Evolutionary conservation across 2,797 vertebrate species (phyloP), one percentile per base, ranked within the genome.

Genomic region (Macropodus opercularis): DNA sequence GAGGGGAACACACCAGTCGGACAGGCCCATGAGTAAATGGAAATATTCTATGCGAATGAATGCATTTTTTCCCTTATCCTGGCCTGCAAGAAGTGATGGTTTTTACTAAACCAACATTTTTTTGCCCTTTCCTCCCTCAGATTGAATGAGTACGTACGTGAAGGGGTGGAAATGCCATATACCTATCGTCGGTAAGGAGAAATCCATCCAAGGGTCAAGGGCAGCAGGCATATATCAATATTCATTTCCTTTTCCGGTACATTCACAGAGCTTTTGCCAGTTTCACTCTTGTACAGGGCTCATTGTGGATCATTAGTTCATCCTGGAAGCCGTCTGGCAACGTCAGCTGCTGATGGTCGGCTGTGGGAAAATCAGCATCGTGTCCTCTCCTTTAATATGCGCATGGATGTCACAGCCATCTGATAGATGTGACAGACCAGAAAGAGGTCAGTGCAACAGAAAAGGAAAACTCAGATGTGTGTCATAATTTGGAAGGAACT

Each of bases 191-290:
- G 88, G 72, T 71, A 65, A 81, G 78, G 69, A 85, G 75, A 85
- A 87, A 81, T 77, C 75, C 61, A 48, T 84, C 89, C 75, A 81
- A 69, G 77, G 87, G 82, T 89, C 42, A 76, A 85, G 85, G 81
- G 79, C 74, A 88, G 83, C 69, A 71, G 74, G 72, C 73, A 77
- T 89, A 86, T 88, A 88, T 91, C 86, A 89, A 87, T 85, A 90
- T 87, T 85, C 50, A 81, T 90, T 91, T 92, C 83, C 82, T 77
- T 79, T 80, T 78, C 72, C 84, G 75, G 77, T 82, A 78, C 74
- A 79, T 85, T 88, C 77, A 71, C 54, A 66, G 72, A 84, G 71
- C 75, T 81, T 69, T 75, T 60, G 69, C 65, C 76, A 69, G 70
- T 67, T 81, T 81, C 44, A 62, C 75, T 81, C 67, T 36, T 61